Base-by-base conservation (phyloP, 1,140 invertebrate species). In the Hirudo medicinalis region DNA sequence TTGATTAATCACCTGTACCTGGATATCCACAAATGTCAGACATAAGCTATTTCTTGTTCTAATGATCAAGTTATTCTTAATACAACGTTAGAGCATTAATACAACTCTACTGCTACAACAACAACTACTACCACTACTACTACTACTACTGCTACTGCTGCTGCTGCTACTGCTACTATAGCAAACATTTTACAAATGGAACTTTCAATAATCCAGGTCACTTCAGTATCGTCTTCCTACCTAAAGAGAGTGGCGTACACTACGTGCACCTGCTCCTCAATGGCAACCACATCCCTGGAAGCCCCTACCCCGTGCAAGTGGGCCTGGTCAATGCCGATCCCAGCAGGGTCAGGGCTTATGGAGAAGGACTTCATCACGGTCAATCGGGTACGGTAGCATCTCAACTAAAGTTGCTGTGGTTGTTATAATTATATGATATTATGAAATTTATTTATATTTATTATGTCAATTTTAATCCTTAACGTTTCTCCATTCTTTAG, bases 311-410 rank as follows among this genome's bases (percentile, higher is more conserved):
- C 76, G 88, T 97, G 63, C 90, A 93, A 80, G 92, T 97, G 13
- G 94, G 94, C 66, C 91, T 93, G 80, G 91, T 94, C 75, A 91
- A 94, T 74, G 91, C 92, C 66, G 94, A 98, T 82, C 93, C 94
- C 15, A 93, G 94, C 19, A 91, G 91, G n/a, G 90, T 97, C 0
- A 89, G 91, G 73, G 94, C 91, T 0, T 86, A 85, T 74, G 94
- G 94, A 68, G 88, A 88, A 76, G 94, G 94, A 43, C 80, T 97
- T 8, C 76, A 76, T 63, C 78, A 77, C 8, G 81, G 80, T 69
- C 76, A 78, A 71, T 80, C 81, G 74, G 79, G 81, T 81, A 73
- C 67, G 75, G 71, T 36, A 25, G n/a, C 40, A 55, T 22, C 32
- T 8, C 69, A 36, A 54, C 13, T 63, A 15, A 15, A n/a, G 29